These are phyloP conservation scores for Gymnocypris eckloni DNA, from an alignment of 2,797 vertebrate species.

Conservation along the genomic window DNA sequence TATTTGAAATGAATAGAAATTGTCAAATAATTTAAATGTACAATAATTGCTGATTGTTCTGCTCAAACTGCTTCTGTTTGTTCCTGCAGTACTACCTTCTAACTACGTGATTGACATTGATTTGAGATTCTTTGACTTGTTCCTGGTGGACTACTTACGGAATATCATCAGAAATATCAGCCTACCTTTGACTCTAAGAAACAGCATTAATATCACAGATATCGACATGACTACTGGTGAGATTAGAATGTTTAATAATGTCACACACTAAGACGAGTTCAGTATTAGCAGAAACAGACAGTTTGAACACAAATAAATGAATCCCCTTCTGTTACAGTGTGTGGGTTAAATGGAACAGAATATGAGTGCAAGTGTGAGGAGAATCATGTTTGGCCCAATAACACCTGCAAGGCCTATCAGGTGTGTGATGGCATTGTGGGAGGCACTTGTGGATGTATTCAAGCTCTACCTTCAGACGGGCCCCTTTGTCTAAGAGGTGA, in stretches of 20 bases:
- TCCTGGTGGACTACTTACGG: conserved; percentile 39
- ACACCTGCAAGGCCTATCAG: conserved; percentile 50
- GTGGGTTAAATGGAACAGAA: conserved; percentile 35
- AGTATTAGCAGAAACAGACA: neutral
- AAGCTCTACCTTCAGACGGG: conserved; percentile 64
- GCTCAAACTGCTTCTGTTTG: neutral
- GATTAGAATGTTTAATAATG: neutral
- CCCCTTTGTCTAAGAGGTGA: conserved; percentile 43
- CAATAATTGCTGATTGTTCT: neutral
- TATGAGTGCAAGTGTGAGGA: conserved; percentile 48
- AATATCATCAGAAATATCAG: conserved; percentile 22
- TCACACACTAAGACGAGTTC: neutral
- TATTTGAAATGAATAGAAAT: too few relatives aligned
- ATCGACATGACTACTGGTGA: conserved; percentile 61
- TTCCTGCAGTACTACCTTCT: neutral
- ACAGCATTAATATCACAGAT: conserved; percentile 44
- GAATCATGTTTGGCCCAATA: conserved; percentile 42
- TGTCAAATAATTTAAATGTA: too few relatives aligned
- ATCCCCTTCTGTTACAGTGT: neutral
- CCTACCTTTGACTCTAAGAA: conserved; percentile 48
- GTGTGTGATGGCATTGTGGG: conserved; percentile 51
- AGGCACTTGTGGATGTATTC: conserved; percentile 70
- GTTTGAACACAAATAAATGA: neutral
- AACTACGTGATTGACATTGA: conserved; percentile 34
- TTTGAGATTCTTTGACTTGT: conserved; percentile 50